A percentile compares a stretch with the other conserved stretches of the same genome.
These are phyloP conservation scores for Ctenicera cuprea DNA, from an alignment of 2,888 invertebrate species.

Conservation along the genomic window DNA sequence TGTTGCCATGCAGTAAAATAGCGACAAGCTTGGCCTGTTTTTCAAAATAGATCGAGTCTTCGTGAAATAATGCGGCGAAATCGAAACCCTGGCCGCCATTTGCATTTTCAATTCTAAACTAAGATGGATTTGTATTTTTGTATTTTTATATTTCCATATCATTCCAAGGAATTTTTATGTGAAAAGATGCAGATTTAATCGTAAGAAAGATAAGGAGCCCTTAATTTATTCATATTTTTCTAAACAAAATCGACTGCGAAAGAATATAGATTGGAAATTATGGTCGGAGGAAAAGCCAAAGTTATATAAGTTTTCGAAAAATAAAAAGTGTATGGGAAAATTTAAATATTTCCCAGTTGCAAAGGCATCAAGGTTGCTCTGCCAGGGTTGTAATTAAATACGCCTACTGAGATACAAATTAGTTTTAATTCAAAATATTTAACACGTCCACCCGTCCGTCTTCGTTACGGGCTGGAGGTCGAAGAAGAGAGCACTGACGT, in stretches of 20 bases:
- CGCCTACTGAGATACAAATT: slow-evolving; percentile 52
- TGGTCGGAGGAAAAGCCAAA: background rate
- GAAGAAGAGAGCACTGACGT: slow-evolving; percentile 24
- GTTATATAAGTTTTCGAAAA: slow-evolving; percentile 31
- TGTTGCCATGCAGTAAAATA: background rate
- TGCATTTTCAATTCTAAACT: background rate
- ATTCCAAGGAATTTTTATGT: slow-evolving; percentile 10
- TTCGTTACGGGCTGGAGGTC: slow-evolving; percentile 26
- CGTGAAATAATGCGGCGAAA: background rate
- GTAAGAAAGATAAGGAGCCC: slow-evolving; percentile 8
- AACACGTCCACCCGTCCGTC: slow-evolving; percentile 31
- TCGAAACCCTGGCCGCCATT: background rate
- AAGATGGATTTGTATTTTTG: background rate
- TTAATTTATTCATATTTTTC: slow-evolving; percentile 33
- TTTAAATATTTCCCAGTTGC: slow-evolving; percentile 37
- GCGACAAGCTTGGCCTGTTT: background rate
- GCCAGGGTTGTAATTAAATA: slow-evolving; percentile 48
- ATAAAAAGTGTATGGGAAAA: slow-evolving; percentile 6
- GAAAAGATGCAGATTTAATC: slow-evolving; percentile 4
- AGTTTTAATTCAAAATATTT: slow-evolving; percentile 48
- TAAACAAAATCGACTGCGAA: slow-evolving; percentile 34
- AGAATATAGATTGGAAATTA: slow-evolving; percentile 52
- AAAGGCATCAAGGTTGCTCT: slow-evolving; percentile 34
- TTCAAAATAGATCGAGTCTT: slow-evolving; percentile 6
- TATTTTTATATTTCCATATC: slow-evolving; percentile 16